A percentile compares a stretch with the other conserved stretches of the same genome.
Conservation (phyloP, 1,140 invertebrate genomes). For the Calycopis cecrops region DNA sequence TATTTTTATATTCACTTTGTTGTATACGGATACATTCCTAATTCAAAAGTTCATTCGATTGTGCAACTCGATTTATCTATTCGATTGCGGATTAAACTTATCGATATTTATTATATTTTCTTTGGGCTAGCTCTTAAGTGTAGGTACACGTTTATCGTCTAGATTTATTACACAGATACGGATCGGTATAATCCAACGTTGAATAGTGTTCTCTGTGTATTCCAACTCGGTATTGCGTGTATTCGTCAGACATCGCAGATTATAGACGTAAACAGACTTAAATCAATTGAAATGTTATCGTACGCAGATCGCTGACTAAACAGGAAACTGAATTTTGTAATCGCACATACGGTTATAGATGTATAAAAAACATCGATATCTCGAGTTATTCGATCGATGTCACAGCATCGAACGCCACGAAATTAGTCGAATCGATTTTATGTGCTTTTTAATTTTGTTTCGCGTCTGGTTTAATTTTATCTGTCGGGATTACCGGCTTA, state of each 20-base stretch:
- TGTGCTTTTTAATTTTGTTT: constrained; percentile 74
- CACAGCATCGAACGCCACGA: constrained; percentile 58
- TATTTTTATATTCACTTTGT: too few relatives aligned
- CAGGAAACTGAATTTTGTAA: constrained; percentile 12
- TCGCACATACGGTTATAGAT: too few relatives aligned
- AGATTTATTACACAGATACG: constrained; percentile 63
- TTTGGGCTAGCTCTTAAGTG: constrained; percentile 39
- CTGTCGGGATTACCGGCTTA: constrained; percentile 72
- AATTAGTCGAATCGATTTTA: constrained; percentile 71
- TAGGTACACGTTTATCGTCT: constrained; percentile 55
- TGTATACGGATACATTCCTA: too few relatives aligned
- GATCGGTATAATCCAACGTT: constrained; percentile 52
- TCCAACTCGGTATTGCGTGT: constrained; percentile 32
- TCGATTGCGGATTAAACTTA: constrained; percentile 40
- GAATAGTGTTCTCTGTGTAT: constrained; percentile 51
- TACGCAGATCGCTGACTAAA: constrained; percentile 5
- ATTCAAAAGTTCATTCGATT: constrained; percentile 1
- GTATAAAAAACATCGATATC: constrained; percentile 23
- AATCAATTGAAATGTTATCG: constrained; percentile 18
- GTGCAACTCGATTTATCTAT: constrained; percentile 18
- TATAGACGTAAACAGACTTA: constrained; percentile 26
- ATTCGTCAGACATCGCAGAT: constrained; percentile 30
- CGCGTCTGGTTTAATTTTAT: constrained; percentile 75
- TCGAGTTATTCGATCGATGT: background rate
- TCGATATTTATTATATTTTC: constrained; percentile 60